These are phyloP conservation scores for Chrysopa pallens DNA, from an alignment of 1,140 invertebrate species.

Conservation along the genomic window DNA sequence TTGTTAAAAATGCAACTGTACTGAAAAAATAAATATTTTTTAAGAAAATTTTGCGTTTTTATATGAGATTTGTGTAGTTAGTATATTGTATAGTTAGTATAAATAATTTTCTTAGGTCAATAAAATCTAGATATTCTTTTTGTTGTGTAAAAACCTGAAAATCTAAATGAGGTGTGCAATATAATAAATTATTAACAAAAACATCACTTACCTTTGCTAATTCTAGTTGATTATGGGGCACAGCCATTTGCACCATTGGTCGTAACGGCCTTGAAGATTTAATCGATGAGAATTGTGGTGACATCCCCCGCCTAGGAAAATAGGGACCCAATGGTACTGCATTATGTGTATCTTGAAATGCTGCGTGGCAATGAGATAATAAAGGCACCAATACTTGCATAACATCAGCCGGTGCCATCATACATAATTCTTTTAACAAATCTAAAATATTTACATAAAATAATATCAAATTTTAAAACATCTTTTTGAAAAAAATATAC, in stretches of 20 bases:
- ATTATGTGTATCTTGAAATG: constrained; percentile 59
- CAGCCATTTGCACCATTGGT: constrained; percentile 77
- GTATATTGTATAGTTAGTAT: too few relatives aligned
- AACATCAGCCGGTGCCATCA: constrained; percentile 65
- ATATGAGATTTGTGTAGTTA: too few relatives aligned
- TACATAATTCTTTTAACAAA: constrained; percentile 66
- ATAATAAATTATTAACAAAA: neutral
- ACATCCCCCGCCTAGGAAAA: constrained; percentile 39
- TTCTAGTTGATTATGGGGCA: constrained; percentile 56
- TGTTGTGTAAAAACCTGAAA: too few relatives aligned
- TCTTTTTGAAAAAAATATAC: too few relatives aligned
- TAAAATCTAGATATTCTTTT: too few relatives aligned
- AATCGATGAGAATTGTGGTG: constrained; percentile 28
- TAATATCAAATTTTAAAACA: constrained; percentile 4
- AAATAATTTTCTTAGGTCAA: too few relatives aligned
- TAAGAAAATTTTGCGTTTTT: too few relatives aligned
- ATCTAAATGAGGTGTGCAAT: too few relatives aligned
- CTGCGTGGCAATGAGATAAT: constrained; percentile 64
- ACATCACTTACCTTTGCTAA: constrained; percentile 34
- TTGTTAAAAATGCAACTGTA: too few relatives aligned
- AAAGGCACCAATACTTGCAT: constrained; percentile 67
- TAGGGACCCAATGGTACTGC: constrained; percentile 51
- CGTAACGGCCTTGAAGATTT: constrained; percentile 46
- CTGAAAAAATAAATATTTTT: too few relatives aligned
- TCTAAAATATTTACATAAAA: constrained; percentile 31